phyloP scores from a whole-genome alignment of 2,888 invertebrate genomes.

The Megaustenia siamemsis region DNA sequence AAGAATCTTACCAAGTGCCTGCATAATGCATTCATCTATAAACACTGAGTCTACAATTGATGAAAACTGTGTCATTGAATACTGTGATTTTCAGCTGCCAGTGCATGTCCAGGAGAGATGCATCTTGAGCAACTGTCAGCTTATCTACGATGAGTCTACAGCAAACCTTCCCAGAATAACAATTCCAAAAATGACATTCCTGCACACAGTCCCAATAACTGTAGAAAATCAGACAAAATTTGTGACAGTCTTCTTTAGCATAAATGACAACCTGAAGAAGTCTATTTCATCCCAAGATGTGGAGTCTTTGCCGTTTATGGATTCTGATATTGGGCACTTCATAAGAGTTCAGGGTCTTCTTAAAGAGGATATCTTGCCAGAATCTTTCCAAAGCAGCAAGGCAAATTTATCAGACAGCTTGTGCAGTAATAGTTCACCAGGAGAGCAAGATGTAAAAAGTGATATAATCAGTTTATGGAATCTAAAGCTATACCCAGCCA shows the following conservation, averaged over 20 bases:
- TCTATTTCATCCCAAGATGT: conserved; percentile 56
- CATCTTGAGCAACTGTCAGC: conserved; percentile 79
- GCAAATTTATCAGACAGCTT: conserved; percentile 2
- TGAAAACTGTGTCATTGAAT: conserved; percentile 76
- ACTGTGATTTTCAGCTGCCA: conserved; percentile 76
- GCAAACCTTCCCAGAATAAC: background rate
- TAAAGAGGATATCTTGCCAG: conserved; percentile 36
- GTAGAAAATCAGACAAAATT: conserved; percentile 61
- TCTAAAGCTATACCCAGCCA: conserved; percentile 71
- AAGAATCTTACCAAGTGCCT: conserved; percentile 59
- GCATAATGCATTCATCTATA: conserved; percentile 77
- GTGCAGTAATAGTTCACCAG: background rate
- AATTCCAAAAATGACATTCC: conserved; percentile 71
- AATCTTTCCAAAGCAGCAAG: background rate
- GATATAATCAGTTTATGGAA: conserved; percentile 67
- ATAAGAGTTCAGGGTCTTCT: conserved; percentile 37
- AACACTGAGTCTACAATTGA: conserved; percentile 64
- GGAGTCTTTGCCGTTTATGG: conserved; percentile 64
- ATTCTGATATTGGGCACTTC: conserved; percentile 59
- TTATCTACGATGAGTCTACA: conserved; percentile 40
- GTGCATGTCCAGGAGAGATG: conserved; percentile 71
- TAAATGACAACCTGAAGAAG: conserved; percentile 77
- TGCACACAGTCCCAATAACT: conserved; percentile 76
- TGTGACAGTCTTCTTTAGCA: conserved; percentile 75
- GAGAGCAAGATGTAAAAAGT: background rate